Conservation (phyloP, 2,888 invertebrate genomes). For the Drosophila sordidula region DNA sequence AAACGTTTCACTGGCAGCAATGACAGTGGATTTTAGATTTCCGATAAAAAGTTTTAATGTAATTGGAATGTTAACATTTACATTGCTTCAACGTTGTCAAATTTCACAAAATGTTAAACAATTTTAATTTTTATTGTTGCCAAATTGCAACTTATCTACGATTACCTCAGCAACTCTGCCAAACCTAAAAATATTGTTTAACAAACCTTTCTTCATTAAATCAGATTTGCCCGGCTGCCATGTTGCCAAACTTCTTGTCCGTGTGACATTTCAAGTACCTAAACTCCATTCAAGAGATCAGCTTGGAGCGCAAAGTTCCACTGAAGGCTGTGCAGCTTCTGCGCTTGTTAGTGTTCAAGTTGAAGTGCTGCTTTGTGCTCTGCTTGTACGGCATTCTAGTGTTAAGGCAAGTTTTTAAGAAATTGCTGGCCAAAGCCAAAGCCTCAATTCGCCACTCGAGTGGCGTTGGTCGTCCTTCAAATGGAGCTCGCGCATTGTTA, state of each 20-base stretch:
- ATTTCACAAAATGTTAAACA: neutral
- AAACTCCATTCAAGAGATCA: slow-evolving; percentile 1
- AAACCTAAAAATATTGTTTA: too few species aligned
- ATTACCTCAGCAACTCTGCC: too few species aligned
- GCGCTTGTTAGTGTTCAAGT: slow-evolving; percentile 6
- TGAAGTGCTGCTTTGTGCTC: slow-evolving; percentile 11
- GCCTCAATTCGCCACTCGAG: slow-evolving; percentile 34
- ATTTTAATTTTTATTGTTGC: too few species aligned
- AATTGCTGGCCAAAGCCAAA: slow-evolving; percentile 8
- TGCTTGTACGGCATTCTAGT: slow-evolving; percentile 30
- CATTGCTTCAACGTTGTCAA: slow-evolving; percentile 11
- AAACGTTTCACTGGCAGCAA: neutral
- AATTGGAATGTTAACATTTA: too few species aligned
- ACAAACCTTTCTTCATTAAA: too few species aligned
- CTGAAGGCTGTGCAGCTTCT: too few species aligned
- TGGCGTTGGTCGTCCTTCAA: slow-evolving; percentile 37
- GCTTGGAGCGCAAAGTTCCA: neutral
- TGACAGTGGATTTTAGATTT: too few species aligned
- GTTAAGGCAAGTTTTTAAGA: slow-evolving; percentile 28
- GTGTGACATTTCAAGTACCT: neutral
- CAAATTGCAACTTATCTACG: too few species aligned
- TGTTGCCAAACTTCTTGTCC: slow-evolving; percentile 17
- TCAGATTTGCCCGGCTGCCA: neutral
- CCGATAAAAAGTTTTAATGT: too few species aligned
- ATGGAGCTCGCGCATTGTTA: slow-evolving; percentile 43